A percentile compares a stretch with the other conserved stretches of the same genome.
Evolutionary conservation across 2,797 vertebrate genomes (phyloP).

Genomic region (Enteromius thamalakanensis): DNA sequence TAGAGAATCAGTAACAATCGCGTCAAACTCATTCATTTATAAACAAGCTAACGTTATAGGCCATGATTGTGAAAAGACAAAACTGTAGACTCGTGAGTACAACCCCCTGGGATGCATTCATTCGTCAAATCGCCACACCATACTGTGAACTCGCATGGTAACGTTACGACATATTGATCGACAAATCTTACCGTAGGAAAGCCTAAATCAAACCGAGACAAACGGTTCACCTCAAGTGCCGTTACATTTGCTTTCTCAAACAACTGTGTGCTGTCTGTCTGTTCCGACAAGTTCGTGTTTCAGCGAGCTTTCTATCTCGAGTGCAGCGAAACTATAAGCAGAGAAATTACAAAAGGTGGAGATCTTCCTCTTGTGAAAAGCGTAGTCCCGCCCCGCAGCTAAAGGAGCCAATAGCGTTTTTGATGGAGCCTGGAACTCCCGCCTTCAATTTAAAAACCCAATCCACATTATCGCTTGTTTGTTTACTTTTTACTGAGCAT

Average conservation of each 20-base stretch:
- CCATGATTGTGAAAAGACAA: not conserved
- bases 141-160: not conserved
- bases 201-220: not conserved
- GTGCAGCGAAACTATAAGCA: too few relatives aligned
- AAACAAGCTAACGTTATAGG: not conserved
- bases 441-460: not conserved
- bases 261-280: not conserved
- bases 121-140: not conserved
- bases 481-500: slow-evolving; percentile 18
- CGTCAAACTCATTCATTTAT: not conserved
- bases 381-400: not conserved
- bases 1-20: not conserved
- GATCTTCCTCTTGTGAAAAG: not conserved
- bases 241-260: not conserved
- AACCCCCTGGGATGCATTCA: not conserved
- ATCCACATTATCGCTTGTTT: not conserved
- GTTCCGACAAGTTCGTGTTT: not conserved
- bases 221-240: not conserved
- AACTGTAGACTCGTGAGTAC: not conserved
- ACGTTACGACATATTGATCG: not conserved
- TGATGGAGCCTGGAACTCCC: not conserved
- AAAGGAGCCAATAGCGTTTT: not conserved
- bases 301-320: not conserved
- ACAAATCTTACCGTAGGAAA: slow-evolving; percentile 6
- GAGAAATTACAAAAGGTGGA: not conserved